Percentiles rank a stretch among this genome's conserved stretches.
Conservation (phyloP, 1,140 invertebrate species). For the Glossosoma conforme region DNA sequence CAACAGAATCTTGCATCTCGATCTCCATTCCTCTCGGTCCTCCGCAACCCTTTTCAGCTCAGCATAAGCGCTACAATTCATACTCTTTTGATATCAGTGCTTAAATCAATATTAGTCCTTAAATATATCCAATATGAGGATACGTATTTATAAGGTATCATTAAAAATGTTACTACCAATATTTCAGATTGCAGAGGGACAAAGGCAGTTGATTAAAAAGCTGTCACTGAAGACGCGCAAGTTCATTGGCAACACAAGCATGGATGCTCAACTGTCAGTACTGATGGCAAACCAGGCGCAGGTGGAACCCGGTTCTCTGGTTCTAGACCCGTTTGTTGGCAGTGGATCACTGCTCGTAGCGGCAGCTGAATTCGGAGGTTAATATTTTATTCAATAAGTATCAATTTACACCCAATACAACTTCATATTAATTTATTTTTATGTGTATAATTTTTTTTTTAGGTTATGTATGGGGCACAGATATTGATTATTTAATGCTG, state of each 20-base stretch:
- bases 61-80: too few relatives aligned
- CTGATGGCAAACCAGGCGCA: slow-evolving; percentile 92
- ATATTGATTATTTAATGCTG: slow-evolving; percentile 91
- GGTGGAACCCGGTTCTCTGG: slow-evolving; percentile 65
- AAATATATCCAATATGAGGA: too few relatives aligned
- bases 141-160: too few relatives aligned
- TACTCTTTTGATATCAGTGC: too few relatives aligned
- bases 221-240: slow-evolving; percentile 84
- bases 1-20: too few relatives aligned
- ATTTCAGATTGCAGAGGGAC: slow-evolving; percentile 72
- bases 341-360: slow-evolving; percentile 89
- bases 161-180: too few relatives aligned
- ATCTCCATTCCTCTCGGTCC: too few relatives aligned
- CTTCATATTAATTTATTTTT: slow-evolving; percentile 6
- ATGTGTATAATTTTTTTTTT: slow-evolving; percentile 28
- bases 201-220: slow-evolving; percentile 70
- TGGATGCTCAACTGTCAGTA: slow-evolving; percentile 90
- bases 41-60: too few relatives aligned
- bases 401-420: background rate
- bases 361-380: slow-evolving; percentile 82
- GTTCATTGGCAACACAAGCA: slow-evolving; percentile 96
- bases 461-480: slow-evolving; percentile 80
- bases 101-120: too few relatives aligned
- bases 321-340: slow-evolving; percentile 94
- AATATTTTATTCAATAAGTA: background rate